Evolutionary conservation across 2,888 invertebrate species (phyloP), one percentile per base, ranked within the genome.

Genomic region (Arrhopalites spinosus): DNA sequence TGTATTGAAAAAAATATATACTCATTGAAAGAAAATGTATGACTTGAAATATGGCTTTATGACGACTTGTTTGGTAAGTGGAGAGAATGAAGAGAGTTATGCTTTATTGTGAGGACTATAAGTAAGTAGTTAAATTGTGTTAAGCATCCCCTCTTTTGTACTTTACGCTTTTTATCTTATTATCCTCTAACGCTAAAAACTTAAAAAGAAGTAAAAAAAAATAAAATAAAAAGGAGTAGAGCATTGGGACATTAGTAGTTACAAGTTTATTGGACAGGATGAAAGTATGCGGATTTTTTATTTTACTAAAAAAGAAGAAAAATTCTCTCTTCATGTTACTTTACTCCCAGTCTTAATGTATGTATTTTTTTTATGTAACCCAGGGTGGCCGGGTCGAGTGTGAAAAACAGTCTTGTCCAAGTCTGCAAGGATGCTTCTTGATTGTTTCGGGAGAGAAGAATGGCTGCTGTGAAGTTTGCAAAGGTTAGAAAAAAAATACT

Each of bases 341-440:
- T 67, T 67, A n/a, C 67, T 47, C 68, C 20, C 7, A 27, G 36
- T 29, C 17, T 23, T 15, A 30, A 47, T 50, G 43, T 47, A n/a
- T 8, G n/a, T 68, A 23, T 70, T 67, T 47, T 73, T 36, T 78
- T 70, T 75, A 59, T 78, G 61, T 76, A 82, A 89, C 89, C 17
- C 90, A 95, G 94, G 92, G 93, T 87, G 93, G 94, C 70, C 93
- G 91, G 85, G 93, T 95, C 71, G 92, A 93, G 86, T 96, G 96
- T 85, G 88, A 89, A 81, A 90, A 89, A 83, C 81, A 83, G 71
- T 87, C 88, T 50, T 97, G 97, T 86, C 94, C 94, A 73, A 89
- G 90, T 83, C 90, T 91, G 84, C 92, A 94, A 82, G 94, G 94
- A 81, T 96, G 95, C 84, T 93, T 93, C 84, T 90, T 93, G 86